Base-by-base conservation (phyloP, 2,888 invertebrate genomes). In the Diaphora mendica region DNA sequence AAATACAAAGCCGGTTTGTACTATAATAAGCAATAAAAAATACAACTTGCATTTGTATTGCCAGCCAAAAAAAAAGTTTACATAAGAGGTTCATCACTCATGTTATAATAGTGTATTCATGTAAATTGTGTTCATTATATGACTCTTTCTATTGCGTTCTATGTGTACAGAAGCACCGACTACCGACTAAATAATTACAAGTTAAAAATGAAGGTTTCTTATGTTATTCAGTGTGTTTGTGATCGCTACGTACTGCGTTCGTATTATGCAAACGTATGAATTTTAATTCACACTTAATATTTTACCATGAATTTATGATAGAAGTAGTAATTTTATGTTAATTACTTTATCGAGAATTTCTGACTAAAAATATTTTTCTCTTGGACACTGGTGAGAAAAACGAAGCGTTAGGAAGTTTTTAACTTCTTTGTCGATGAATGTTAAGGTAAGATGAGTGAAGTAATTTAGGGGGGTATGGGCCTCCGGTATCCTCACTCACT, bases 51-150 rank as follows among this genome's bases (percentile, higher is more conserved):
- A 87, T 84, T 83, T 81, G 83, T 84, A 82, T 82, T 77, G 80
- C 84, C 87, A 79, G 88, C 88, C 89, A 90, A 90, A 91, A 88
- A n/a, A 66, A 83, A 87, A 77, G 78, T 90, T 90, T 89, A 88
- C 88, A 89, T 89, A 91, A 91, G 88, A 85, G 80, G 81, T 79
- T 83, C 90, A 92, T 93, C 88, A 89, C 84, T 93, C 93, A 92
- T 92, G 84, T 81, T 77, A 84, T 93, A 91, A 93, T 93, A 90
- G 93, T 89, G 85, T 88, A 90, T 91, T 91, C 87, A 93, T 94
- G 94, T 91, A 92, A 94, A 94, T 94, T 88, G 87, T 88, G 87
- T 88, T 92, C 91, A 93, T 93, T 91, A 92, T 91, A 91, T 90
- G 91, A 91, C 86, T 88, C 81, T 88, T 64, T 90, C 84, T 87